Base-by-base conservation (phyloP, 1,140 invertebrate genomes). In the Zaprionus tsacasi region DNA sequence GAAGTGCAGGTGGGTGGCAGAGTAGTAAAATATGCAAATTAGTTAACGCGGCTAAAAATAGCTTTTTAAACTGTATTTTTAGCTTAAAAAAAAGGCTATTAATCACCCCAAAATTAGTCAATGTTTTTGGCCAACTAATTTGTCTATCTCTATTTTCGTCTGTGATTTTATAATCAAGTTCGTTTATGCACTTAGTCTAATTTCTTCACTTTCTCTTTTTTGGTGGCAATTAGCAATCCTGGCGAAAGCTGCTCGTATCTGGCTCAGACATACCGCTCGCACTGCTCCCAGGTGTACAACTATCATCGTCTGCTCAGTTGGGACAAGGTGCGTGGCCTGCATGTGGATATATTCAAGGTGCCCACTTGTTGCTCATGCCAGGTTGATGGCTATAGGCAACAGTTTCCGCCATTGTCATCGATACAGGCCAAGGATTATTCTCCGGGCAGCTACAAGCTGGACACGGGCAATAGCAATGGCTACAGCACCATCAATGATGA, bases 281-380 rank as follows among this genome's bases (percentile, higher is more conserved):
- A 96, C 58, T 98, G 97, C 82, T 94, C 95, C 3, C 97, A 98
- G 94, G 95, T 98, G 1, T 97, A 96, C 91, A 97, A 97, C 87
- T 97, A 97, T 80, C 97, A 98, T 89, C 94, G 97, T n/a, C 93
- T 98, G 6, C 81, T 98, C 1, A 97, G 96, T 0, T 98, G 97
- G 96, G 96, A 97, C 82, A 95, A 96, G 50, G 95, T 95, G 36
- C 94, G 95, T 30, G 97, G 97, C 7, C 93, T 98, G 1, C 96
- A 97, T 77, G 96, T 97, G 94, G 97, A 98, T 87, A 96, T 97
- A 45, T 97, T 97, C 82, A 97, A 97, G 94, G 95, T 97, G 1
- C 97, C 97, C 17, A 96, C 96, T 0, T 97, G 96, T 75, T 98
- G 97, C 82, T 96, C 96, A 1, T 98, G 97, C 88, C 96, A 97